Percentiles rank a stretch among this genome's conserved stretches.
These are phyloP conservation scores for Percopsis transmontana DNA, from an alignment of 2,113 vertebrate genomes.

Conservation along the genomic window DNA sequence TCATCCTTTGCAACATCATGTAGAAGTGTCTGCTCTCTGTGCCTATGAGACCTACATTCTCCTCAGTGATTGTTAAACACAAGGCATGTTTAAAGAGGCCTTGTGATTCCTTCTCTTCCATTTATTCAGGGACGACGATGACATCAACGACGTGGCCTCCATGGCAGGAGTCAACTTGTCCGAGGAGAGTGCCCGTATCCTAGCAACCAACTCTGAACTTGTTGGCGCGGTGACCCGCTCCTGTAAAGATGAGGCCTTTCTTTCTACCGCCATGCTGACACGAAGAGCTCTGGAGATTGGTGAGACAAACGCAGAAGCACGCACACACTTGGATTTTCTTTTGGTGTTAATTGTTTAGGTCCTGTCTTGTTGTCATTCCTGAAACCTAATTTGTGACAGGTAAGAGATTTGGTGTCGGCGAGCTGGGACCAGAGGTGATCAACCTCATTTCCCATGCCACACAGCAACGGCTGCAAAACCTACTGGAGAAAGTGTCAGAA, in stretches of 20 bases:
- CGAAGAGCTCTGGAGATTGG: slow-evolving; percentile 88
- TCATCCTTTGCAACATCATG: no score
- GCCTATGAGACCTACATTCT: neutral
- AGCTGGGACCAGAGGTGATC: slow-evolving; percentile 88
- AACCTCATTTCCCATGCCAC: slow-evolving; percentile 89
- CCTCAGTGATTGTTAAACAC: neutral
- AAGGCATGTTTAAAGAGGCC: neutral
- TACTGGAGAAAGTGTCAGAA: slow-evolving; percentile 88
- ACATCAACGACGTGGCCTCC: slow-evolving; percentile 91
- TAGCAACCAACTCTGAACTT: slow-evolving; percentile 89
- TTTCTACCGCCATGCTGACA: slow-evolving; percentile 82
- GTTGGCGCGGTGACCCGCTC: slow-evolving; percentile 89
- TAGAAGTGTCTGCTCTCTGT: no score
- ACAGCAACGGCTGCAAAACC: slow-evolving; percentile 86
- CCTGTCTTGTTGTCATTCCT: neutral
- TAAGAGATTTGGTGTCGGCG: slow-evolving; percentile 87
- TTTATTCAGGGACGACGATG: slow-evolving; percentile 86
- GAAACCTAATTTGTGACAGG: slow-evolving; percentile 66
- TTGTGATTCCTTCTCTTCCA: neutral
- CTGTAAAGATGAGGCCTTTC: slow-evolving; percentile 90
- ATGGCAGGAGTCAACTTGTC: slow-evolving; percentile 94
- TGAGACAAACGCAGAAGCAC: slow-evolving; percentile 43
- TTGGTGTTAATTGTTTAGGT: neutral
- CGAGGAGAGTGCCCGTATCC: slow-evolving; percentile 89
- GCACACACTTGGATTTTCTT: neutral